phyloP scores from a whole-genome alignment of 2,797 vertebrate genomes.

The Scleropages formosus region DNA sequence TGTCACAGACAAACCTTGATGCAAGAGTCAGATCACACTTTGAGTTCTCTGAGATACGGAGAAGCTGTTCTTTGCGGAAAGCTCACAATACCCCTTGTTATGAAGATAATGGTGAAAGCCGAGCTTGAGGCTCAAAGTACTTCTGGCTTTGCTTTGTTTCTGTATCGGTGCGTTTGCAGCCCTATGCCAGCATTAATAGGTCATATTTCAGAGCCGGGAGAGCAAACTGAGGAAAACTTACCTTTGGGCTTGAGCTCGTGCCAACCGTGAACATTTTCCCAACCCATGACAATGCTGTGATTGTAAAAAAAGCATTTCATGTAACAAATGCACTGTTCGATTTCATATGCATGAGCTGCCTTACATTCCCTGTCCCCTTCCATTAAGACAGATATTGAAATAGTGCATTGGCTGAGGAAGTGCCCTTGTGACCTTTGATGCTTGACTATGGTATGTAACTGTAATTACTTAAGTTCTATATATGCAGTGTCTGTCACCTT shows the following conservation, averaged over 20 bases:
- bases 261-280: neutral
- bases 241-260: neutral
- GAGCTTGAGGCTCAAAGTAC: neutral
- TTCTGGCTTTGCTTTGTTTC: conserved; percentile 6
- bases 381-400: too few species aligned
- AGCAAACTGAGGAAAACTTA: neutral
- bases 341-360: too few species aligned
- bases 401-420: too few species aligned
- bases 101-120: conserved; percentile 9
- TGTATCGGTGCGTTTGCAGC: neutral
- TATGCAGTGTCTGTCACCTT: neutral
- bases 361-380: too few species aligned
- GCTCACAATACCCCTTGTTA: neutral
- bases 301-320: neutral
- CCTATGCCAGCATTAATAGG: neutral
- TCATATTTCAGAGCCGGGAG: neutral
- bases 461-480: too few species aligned
- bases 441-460: too few species aligned
- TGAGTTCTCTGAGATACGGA: neutral
- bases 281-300: neutral
- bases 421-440: too few species aligned
- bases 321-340: neutral
- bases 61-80: neutral
- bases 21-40: neutral
- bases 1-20: neutral